Evolutionary conservation across 2,888 invertebrate species (phyloP).

Genomic region (Trypoxylon attenuatum): DNA sequence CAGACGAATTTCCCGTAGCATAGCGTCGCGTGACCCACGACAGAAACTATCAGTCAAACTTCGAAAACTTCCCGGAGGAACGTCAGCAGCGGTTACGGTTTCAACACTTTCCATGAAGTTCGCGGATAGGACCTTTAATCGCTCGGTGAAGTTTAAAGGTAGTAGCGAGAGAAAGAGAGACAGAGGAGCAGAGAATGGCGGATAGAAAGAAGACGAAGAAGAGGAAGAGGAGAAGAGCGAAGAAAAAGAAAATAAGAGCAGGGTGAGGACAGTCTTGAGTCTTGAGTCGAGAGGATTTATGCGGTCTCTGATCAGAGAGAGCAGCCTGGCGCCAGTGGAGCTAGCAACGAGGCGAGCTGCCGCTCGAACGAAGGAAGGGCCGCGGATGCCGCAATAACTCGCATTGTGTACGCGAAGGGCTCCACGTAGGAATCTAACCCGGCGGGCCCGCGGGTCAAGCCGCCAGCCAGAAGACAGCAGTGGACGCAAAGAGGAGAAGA

Average conservation of each 20-base stretch:
- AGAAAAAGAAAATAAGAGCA: conserved; percentile 2
- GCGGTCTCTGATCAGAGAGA: conserved; percentile 30
- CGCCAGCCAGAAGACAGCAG: conserved; percentile 54
- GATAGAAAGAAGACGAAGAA: conserved; percentile 3
- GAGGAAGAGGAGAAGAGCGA: background rate
- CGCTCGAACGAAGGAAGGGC: conserved; percentile 51
- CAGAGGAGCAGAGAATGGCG: background rate
- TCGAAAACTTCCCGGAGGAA: background rate
- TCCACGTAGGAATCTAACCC: conserved; percentile 73
- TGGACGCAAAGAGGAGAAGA: too few species aligned
- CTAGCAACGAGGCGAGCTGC: too few species aligned
- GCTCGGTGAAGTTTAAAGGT: too few species aligned
- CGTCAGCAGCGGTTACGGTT: too few species aligned
- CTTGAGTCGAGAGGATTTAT: conserved; percentile 44
- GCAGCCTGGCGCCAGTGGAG: conserved; percentile 67
- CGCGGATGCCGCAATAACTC: conserved; percentile 72
- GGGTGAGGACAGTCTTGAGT: conserved; percentile 6
- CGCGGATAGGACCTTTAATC: background rate
- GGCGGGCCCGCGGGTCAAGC: conserved; percentile 71
- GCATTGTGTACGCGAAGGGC: conserved; percentile 70
- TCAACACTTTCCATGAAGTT: too few species aligned
- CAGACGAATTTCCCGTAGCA: too few species aligned
- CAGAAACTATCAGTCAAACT: background rate
- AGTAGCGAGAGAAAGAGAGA: background rate
- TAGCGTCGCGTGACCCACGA: too few species aligned